Evolutionary conservation across 1,140 invertebrate species (phyloP).

Genomic region (Saccostrea glomerata): DNA sequence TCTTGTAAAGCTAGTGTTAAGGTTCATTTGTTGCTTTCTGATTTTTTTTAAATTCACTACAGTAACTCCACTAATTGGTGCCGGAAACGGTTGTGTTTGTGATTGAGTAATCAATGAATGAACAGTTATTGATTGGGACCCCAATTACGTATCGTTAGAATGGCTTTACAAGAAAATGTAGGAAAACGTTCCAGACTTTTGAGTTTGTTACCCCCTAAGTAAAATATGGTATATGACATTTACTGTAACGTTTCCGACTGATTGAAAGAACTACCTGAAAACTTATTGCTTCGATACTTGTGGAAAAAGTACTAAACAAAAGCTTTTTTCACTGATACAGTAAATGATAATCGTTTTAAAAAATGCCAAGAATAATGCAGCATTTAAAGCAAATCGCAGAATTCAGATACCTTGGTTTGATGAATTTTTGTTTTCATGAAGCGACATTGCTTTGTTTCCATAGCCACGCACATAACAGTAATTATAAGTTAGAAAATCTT

Average conservation of each 20-base stretch:
- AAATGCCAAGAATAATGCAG: neutral
- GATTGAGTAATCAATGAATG: conserved; percentile 27
- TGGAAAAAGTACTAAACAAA: neutral
- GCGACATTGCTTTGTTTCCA: conserved; percentile 33
- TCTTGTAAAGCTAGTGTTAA: neutral
- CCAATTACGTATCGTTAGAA: conserved; percentile 8
- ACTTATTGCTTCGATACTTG: neutral
- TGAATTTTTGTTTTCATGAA: neutral
- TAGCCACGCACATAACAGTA: conserved; percentile 24
- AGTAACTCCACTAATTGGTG: conserved; percentile 7
- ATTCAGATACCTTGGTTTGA: neutral
- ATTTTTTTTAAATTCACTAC: neutral
- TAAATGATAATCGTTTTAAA: neutral
- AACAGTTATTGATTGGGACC: conserved; percentile 21
- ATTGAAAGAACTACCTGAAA: neutral
- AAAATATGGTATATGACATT: neutral
- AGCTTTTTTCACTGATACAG: neutral
- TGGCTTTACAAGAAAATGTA: neutral
- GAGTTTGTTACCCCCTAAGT: neutral
- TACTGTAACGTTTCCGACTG: neutral
- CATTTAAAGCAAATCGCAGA: neutral
- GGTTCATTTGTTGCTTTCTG: conserved; percentile 24
- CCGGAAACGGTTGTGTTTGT: conserved; percentile 7
- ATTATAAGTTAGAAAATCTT: conserved; percentile 37
- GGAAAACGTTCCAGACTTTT: conserved; percentile 9